These are phyloP conservation scores for Coelinius sp. DNA, from an alignment of 2,888 invertebrate species.

Conservation along the genomic window DNA sequence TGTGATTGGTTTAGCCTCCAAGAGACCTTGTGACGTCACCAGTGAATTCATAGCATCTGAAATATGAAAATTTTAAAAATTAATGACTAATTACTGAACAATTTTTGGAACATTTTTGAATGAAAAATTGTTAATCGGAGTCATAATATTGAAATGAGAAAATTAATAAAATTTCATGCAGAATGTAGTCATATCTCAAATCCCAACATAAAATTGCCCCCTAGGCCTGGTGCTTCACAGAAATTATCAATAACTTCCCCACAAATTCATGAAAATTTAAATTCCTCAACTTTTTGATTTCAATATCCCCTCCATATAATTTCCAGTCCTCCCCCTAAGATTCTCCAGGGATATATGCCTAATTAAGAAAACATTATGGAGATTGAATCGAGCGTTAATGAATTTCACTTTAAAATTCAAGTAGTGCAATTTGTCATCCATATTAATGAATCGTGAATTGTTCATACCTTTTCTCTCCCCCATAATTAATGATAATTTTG, in stretches of 20 bases:
- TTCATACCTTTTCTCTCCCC: background rate
- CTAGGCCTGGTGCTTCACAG: too few species aligned
- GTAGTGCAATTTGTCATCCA: background rate
- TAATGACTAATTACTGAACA: background rate
- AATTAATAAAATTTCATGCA: too few species aligned
- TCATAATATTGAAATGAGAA: too few species aligned
- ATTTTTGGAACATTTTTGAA: too few species aligned
- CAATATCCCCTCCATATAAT: background rate
- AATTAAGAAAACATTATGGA: constrained; percentile 12
- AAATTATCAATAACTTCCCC: background rate
- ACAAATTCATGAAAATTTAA: too few species aligned
- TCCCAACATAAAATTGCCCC: too few species aligned
- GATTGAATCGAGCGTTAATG: constrained; percentile 3
- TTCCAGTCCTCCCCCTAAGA: too few species aligned
- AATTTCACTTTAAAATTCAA: background rate
- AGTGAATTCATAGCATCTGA: too few species aligned
- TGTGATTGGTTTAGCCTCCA: too few species aligned
- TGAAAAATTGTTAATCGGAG: too few species aligned
- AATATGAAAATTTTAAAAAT: background rate
- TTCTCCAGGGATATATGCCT: background rate
- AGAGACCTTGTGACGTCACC: too few species aligned
- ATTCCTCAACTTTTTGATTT: background rate
- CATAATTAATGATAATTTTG: background rate
- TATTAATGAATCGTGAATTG: constrained; percentile 14
- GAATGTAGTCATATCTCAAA: too few species aligned